A percentile compares a stretch with the other conserved stretches of the same genome.
These are phyloP conservation scores for Clostera curtula DNA, from an alignment of 2,888 invertebrate genomes.

Conservation along the genomic window DNA sequence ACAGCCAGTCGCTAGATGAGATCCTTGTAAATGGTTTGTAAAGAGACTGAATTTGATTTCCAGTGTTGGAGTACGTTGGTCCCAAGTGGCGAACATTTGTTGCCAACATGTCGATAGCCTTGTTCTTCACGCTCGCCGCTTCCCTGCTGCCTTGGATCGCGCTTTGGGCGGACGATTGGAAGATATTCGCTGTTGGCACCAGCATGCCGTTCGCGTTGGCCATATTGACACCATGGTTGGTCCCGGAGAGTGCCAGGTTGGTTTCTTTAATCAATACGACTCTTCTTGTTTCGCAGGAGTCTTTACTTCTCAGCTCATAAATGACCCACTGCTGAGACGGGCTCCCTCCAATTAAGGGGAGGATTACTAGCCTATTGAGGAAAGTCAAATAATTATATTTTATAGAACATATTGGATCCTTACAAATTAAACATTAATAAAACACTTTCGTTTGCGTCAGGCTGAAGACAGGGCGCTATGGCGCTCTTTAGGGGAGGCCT, in stretches of 20 bases:
- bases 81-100: conserved; percentile 93
- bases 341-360: no score
- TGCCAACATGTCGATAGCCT: conserved; percentile 92
- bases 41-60: conserved; percentile 21
- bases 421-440: no score
- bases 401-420: no score
- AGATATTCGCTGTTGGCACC: conserved; percentile 82
- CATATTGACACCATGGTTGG: conserved; percentile 82
- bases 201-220: conserved; percentile 85
- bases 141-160: conserved; percentile 90
- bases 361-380: no score
- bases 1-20: no score
- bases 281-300: no score
- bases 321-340: no score
- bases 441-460: no score
- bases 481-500: no score
- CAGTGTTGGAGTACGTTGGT: conserved; percentile 91
- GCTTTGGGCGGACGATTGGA: conserved; percentile 86
- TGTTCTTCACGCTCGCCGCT: conserved; percentile 89
- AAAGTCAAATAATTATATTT: no score
- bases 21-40: background rate
- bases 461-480: no score
- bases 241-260: conserved; percentile 90
- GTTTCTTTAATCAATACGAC: conserved; percentile 4
- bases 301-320: no score